These are phyloP conservation scores for Leptatherina wallacei DNA, from an alignment of 2,797 vertebrate genomes.

Conservation along the genomic window DNA sequence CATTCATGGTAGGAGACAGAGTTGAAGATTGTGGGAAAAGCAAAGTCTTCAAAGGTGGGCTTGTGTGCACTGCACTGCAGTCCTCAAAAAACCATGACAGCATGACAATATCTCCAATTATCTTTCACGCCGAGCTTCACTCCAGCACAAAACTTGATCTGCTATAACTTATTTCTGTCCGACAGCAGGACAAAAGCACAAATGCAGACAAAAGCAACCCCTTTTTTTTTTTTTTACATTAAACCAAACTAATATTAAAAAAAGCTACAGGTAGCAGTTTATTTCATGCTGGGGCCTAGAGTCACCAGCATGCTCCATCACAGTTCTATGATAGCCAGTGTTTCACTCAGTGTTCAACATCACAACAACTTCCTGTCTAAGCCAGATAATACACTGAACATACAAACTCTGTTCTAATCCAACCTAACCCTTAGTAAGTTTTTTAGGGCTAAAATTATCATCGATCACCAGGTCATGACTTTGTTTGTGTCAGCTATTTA, in stretches of 20 bases:
- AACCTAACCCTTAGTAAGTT: background rate
- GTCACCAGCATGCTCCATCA: background rate
- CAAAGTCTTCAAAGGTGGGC: background rate
- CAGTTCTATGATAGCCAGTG: background rate
- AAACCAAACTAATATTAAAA: too few species aligned
- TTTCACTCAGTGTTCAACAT: background rate
- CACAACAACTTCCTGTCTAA: background rate
- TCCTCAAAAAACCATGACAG: background rate
- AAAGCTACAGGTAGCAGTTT: too few species aligned
- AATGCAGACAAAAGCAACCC: background rate
- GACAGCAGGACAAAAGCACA: background rate
- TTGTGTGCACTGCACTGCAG: background rate
- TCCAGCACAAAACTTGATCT: background rate
- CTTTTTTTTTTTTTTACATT: background rate
- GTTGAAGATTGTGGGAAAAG: background rate
- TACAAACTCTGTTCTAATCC: background rate
- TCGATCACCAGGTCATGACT: conserved; percentile 9
- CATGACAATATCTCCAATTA: background rate
- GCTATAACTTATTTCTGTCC: background rate
- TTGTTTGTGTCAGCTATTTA: conserved; percentile 11
- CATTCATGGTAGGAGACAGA: background rate
- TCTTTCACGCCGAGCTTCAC: background rate
- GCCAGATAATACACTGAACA: background rate
- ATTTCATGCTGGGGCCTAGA: too few species aligned
- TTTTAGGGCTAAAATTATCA: conserved; percentile 3